A percentile compares a stretch with the other conserved stretches of the same genome.
These are phyloP conservation scores for Gymnoscelis rufifasciata DNA, from an alignment of 2,888 invertebrate genomes.

Conservation along the genomic window DNA sequence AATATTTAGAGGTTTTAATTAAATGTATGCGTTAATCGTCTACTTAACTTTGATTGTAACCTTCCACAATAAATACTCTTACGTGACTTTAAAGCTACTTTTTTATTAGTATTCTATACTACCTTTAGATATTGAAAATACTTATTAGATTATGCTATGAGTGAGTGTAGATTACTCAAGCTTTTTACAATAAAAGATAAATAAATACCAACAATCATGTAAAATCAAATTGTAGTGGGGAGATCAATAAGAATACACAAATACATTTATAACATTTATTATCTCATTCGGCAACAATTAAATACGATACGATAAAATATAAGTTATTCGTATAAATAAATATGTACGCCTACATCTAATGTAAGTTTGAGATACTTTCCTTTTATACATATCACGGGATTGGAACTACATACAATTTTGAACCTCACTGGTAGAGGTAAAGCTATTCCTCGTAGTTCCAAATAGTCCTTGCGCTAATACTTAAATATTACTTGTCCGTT, in stretches of 20 bases:
- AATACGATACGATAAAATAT: constrained; percentile 39
- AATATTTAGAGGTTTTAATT: no score
- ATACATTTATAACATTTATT: constrained; percentile 46
- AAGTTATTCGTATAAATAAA: constrained; percentile 53
- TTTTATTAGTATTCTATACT: no score
- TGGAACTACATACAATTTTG: constrained; percentile 19
- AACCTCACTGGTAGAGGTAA: constrained; percentile 5
- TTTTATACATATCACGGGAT: constrained; percentile 44
- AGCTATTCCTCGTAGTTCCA: constrained; percentile 14
- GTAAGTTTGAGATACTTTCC: constrained; percentile 56
- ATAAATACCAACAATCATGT: not conserved
- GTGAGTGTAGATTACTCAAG: no score
- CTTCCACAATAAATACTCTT: no score
- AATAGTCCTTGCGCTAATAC: constrained; percentile 58
- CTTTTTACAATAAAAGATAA: no score
- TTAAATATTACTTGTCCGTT: constrained; percentile 39
- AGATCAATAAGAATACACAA: constrained; percentile 18
- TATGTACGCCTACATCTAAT: constrained; percentile 64
- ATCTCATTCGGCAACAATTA: constrained; percentile 50
- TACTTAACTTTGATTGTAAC: no score
- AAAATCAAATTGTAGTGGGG: no score
- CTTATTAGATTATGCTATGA: no score
- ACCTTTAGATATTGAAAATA: no score
- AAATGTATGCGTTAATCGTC: no score
- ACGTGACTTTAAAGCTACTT: no score